These are phyloP conservation scores for Acanthis flammea DNA, from an alignment of 2,797 vertebrate species.

Conservation along the genomic window DNA sequence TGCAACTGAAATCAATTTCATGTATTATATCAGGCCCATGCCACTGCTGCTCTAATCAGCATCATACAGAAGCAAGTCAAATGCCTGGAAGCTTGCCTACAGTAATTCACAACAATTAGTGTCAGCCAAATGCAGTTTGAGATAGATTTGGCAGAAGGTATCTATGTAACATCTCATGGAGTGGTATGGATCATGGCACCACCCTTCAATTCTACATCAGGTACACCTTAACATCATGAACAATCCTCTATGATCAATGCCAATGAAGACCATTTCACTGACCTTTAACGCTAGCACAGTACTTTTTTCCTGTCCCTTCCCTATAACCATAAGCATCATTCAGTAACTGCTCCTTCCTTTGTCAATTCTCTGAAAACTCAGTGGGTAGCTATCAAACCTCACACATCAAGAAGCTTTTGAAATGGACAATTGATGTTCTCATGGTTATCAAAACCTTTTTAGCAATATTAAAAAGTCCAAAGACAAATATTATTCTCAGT, in stretches of 20 bases:
- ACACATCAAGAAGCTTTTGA: not conserved
- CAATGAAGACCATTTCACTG: not conserved
- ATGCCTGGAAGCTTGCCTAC: not conserved
- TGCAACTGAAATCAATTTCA: not conserved
- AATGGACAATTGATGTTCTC: not conserved
- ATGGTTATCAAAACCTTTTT: not conserved
- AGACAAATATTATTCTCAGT: not conserved
- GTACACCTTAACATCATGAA: not conserved
- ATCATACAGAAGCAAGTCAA: not conserved
- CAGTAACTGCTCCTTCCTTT: not conserved
- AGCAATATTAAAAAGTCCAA: not conserved
- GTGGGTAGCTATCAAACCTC: not conserved
- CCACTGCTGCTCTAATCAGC: not conserved
- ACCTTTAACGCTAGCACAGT: not conserved
- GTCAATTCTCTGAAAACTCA: not conserved
- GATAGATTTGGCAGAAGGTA: not conserved
- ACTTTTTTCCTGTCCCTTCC: not conserved
- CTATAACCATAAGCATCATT: not conserved
- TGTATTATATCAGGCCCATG: not conserved
- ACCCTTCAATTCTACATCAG: not conserved
- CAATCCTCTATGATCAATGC: not conserved
- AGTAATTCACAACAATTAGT: not conserved
- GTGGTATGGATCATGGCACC: not conserved
- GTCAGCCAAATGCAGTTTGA: not conserved
- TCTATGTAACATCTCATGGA: not conserved